Evolutionary conservation across 2,888 invertebrate species (phyloP).

Genomic region (Oligia fasciuncula): DNA sequence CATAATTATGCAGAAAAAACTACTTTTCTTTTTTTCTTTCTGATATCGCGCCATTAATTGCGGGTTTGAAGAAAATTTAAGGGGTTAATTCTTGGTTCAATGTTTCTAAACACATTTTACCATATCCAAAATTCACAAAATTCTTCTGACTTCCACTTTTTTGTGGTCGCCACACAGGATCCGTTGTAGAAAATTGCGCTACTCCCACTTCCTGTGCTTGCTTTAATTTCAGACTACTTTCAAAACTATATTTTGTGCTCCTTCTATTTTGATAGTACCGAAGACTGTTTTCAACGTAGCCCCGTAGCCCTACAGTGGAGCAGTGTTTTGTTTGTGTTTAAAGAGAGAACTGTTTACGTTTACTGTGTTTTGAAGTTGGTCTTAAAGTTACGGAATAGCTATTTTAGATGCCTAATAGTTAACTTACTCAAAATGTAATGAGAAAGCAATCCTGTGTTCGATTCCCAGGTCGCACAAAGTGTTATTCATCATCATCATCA

Average conservation of each 20-base stretch:
- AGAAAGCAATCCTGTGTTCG: neutral
- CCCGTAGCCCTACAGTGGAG: conserved; percentile 11
- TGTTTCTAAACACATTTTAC: neutral
- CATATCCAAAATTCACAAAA: conserved; percentile 43
- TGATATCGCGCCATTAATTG: neutral
- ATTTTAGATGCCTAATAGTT: neutral
- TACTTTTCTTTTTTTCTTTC: neutral
- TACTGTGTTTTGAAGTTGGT: conserved; percentile 13
- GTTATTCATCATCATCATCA: neutral
- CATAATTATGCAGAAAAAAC: neutral
- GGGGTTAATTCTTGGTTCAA: neutral
- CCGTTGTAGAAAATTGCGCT: conserved; percentile 78
- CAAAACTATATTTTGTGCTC: conserved; percentile 70
- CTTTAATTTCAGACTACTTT: conserved; percentile 79
- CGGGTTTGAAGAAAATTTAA: neutral
- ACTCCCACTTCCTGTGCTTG: conserved; percentile 71
- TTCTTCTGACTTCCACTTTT: conserved; percentile 23
- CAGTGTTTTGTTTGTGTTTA: conserved; percentile 15
- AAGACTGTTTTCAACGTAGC: conserved; percentile 19
- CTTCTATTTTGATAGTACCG: conserved; percentile 65
- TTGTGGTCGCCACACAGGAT: conserved; percentile 72
- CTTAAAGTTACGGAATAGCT: too few relatives aligned
- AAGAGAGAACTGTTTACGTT: conserved; percentile 6
- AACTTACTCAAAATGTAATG: neutral
- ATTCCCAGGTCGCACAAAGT: neutral